Percentiles rank a stretch among this genome's conserved stretches.
Conservation (phyloP, 2,888 invertebrate genomes). For the Noctua janthe region DNA sequence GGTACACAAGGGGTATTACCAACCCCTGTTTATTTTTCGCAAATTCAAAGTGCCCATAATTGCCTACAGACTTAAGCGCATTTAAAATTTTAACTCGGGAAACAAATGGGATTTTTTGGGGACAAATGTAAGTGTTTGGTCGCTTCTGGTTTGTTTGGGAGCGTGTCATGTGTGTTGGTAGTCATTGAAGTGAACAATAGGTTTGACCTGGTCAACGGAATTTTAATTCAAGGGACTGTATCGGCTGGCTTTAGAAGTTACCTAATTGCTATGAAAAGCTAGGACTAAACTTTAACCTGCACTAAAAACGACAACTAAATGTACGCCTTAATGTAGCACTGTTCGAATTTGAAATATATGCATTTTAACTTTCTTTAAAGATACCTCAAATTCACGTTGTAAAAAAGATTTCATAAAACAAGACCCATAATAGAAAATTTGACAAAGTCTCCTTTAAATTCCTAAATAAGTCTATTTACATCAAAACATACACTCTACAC, state of each 20-base stretch:
- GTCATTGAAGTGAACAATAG: conserved; percentile 6
- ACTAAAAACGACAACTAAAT: neutral
- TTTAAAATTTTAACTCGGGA: conserved; percentile 75
- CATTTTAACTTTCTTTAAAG: neutral
- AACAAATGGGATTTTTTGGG: conserved; percentile 68
- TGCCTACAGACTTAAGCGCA: conserved; percentile 79
- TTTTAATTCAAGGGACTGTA: neutral
- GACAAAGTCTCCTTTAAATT: neutral
- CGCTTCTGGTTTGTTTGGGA: conserved; percentile 41
- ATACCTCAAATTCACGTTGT: neutral
- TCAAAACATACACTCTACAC: conserved; percentile 32
- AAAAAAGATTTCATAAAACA: neutral
- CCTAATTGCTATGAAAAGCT: neutral
- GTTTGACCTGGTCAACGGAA: neutral
- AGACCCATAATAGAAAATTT: neutral
- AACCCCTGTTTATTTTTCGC: conserved; percentile 81
- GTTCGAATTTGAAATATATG: neutral
- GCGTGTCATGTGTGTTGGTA: conserved; percentile 14
- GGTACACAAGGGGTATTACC: conserved; percentile 64
- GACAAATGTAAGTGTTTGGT: conserved; percentile 54
- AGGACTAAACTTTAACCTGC: neutral
- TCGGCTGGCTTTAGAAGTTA: neutral
- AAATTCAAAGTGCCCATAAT: conserved; percentile 79
- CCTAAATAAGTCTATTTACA: neutral
- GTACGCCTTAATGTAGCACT: neutral